Conservation (phyloP, 2,888 invertebrate species). For the Escarpia spicata region DNA sequence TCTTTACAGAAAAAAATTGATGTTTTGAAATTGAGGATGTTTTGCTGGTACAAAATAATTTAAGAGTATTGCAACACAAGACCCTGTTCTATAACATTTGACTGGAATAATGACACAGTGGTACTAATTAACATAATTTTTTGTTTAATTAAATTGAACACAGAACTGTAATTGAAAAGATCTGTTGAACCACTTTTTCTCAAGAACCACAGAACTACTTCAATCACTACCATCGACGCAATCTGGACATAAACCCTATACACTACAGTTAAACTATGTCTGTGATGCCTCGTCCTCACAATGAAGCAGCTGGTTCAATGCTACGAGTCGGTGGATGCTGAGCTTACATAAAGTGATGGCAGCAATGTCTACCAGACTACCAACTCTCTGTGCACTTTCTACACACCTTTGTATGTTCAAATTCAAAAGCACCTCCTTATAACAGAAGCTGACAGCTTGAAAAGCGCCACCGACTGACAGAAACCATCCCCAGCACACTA, state of each 20-base stretch:
- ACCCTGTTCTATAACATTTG: no score
- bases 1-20: no score
- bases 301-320: background rate
- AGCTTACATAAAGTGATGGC: background rate
- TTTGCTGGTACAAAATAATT: no score
- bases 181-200: background rate
- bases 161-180: background rate
- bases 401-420: conserved; percentile 16
- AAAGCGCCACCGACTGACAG: background rate
- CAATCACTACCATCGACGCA: background rate
- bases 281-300: background rate
- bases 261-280: background rate
- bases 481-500: conserved; percentile 16
- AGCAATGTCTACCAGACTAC: background rate
- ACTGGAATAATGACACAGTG: no score
- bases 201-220: background rate
- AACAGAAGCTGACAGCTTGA: background rate
- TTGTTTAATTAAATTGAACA: background rate
- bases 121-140: no score
- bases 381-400: background rate
- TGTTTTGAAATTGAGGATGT: no score
- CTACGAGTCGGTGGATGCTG: background rate
- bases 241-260: background rate
- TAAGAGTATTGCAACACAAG: no score
- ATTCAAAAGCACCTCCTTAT: background rate